Evolutionary conservation across 2,797 vertebrate genomes (phyloP).

Genomic region (Hydrophis major): DNA sequence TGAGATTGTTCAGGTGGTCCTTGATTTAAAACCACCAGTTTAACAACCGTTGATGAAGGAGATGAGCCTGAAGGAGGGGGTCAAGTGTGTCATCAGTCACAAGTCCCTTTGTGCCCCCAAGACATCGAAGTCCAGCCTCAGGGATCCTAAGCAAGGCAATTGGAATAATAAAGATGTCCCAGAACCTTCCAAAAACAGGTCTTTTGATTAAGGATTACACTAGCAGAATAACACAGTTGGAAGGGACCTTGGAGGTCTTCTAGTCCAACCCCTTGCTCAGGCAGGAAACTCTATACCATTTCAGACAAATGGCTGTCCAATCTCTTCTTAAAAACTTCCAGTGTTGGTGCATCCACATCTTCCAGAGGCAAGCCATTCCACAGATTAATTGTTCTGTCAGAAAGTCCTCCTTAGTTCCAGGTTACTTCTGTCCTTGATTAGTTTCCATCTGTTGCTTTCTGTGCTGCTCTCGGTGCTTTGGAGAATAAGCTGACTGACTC

Average conservation of each 20-base stretch:
- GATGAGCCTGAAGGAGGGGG: neutral
- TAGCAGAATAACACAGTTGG: neutral
- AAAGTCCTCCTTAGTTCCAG: neutral
- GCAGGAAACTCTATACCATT: neutral
- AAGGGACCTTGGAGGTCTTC: neutral
- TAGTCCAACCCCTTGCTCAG: neutral
- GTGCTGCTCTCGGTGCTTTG: neutral
- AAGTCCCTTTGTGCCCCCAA: neutral
- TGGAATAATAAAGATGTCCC: slow-evolving; percentile 21
- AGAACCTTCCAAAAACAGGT: neutral
- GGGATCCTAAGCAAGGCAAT: slow-evolving; percentile 10
- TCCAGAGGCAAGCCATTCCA: too few species aligned
- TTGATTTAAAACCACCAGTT: neutral
- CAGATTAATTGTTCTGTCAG: neutral
- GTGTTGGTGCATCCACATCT: too few species aligned
- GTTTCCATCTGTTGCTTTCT: neutral
- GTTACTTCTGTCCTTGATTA: neutral
- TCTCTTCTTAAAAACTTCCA: too few species aligned
- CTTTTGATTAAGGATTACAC: neutral
- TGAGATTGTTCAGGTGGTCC: neutral
- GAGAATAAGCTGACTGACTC: neutral
- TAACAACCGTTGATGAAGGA: neutral
- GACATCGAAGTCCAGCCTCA: neutral
- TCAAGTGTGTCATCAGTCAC: neutral
- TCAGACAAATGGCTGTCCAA: too few species aligned